Evolutionary conservation across 2,888 invertebrate species (phyloP).

Genomic region (Bombylius major): DNA sequence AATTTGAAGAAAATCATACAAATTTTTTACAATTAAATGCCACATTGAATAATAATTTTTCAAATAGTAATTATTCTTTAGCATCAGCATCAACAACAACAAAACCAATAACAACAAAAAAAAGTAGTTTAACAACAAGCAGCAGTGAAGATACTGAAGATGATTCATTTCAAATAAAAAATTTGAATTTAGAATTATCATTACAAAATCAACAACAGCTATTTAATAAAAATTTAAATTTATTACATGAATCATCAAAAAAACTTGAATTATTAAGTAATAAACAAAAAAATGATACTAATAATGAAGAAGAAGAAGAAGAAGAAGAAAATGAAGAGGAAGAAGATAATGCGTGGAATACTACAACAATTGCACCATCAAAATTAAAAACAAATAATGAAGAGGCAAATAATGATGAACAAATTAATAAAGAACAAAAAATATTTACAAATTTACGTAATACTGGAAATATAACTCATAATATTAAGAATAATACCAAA

Average conservation of each 20-base stretch:
- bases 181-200: too few species aligned
- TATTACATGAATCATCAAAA: constrained; percentile 14
- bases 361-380: too few species aligned
- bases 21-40: constrained; percentile 16
- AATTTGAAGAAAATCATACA: constrained; percentile 18
- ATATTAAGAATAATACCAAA: constrained; percentile 24
- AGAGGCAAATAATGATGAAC: too few species aligned
- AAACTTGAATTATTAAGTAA: constrained; percentile 23
- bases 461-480: not conserved
- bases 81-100: not conserved
- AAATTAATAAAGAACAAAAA: too few species aligned
- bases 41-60: constrained; percentile 20
- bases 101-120: not conserved
- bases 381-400: too few species aligned
- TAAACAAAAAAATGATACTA: not conserved
- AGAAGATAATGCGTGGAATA: too few species aligned
- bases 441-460: too few species aligned
- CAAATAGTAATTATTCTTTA: constrained; percentile 12
- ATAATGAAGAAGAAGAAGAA: not conserved
- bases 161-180: not conserved
- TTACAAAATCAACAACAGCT: not conserved
- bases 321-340: too few species aligned
- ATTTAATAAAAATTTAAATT: too few species aligned
- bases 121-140: not conserved
- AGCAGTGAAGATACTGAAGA: constrained; percentile 15